Percentiles rank a stretch among this genome's conserved stretches.
These are phyloP conservation scores for Sparus aurata DNA, from an alignment of 2,797 vertebrate genomes.

Conservation along the genomic window DNA sequence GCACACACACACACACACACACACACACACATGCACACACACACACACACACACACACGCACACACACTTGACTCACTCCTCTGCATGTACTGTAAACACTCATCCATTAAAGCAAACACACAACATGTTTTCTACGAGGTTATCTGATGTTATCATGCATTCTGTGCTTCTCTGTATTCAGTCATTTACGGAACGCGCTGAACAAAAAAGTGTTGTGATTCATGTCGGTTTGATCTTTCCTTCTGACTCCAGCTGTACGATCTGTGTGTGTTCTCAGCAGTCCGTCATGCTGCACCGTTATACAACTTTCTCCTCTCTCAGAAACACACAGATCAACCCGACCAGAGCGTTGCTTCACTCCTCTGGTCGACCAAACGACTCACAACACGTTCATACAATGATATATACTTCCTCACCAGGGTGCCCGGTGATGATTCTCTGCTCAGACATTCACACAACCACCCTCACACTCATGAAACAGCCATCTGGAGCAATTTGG, in stretches of 20 bases:
- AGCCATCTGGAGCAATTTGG: too few species aligned
- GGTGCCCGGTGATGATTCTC: too few species aligned
- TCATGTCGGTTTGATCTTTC: background rate
- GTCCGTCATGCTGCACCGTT: background rate
- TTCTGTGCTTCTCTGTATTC: background rate
- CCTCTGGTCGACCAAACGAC: too few species aligned
- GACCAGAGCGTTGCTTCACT: too few species aligned
- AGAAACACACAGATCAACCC: too few species aligned
- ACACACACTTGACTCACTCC: background rate
- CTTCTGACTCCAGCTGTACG: background rate
- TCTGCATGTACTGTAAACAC: background rate
- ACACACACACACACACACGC: conserved; percentile 8
- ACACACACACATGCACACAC: background rate
- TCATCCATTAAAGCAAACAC: conserved; percentile 19
- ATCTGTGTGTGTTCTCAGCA: background rate
- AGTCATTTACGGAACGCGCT: background rate
- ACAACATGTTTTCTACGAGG: background rate
- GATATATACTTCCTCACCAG: too few species aligned
- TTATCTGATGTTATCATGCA: background rate
- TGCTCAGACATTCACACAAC: too few species aligned
- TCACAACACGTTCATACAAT: too few species aligned
- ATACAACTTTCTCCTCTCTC: too few species aligned
- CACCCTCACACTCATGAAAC: too few species aligned
- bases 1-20: conserved; percentile 17
- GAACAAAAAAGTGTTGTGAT: background rate